Conservation (phyloP, 2,888 invertebrate species). For the Shargacucullia verbasci region DNA sequence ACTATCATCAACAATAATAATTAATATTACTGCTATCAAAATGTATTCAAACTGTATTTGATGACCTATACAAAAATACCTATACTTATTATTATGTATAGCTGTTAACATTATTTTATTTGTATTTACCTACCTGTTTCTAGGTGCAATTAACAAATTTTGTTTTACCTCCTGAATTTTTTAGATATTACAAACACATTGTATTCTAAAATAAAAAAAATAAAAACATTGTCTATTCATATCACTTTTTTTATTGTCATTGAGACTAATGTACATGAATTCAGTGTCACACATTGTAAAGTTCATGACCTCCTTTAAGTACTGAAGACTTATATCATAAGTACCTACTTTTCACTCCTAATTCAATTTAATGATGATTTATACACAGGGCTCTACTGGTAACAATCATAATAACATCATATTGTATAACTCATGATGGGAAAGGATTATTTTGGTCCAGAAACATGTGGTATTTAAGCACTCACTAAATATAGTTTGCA, state of each 20-base stretch:
- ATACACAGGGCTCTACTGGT: constrained; percentile 12
- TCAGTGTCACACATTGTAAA: constrained; percentile 18
- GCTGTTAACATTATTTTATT: too few species aligned
- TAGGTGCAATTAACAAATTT: too few species aligned
- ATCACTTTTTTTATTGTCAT: neutral
- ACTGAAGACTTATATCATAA: constrained; percentile 14
- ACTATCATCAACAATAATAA: neutral
- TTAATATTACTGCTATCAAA: neutral
- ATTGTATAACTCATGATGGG: constrained; percentile 18
- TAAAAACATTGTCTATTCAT: too few species aligned
- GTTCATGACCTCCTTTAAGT: constrained; percentile 27
- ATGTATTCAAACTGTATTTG: too few species aligned
- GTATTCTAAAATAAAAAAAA: too few species aligned
- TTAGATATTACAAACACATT: too few species aligned
- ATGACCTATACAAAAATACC: too few species aligned
- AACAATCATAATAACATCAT: constrained; percentile 21
- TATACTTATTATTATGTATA: too few species aligned
- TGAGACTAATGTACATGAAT: constrained; percentile 17
- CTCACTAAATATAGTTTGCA: constrained; percentile 28
- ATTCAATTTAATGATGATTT: constrained; percentile 45
- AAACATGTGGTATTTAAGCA: constrained; percentile 37
- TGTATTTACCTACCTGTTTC: too few species aligned
- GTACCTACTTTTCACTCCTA: constrained; percentile 26
- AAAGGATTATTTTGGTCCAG: constrained; percentile 9
- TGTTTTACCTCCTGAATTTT: too few species aligned